Evolutionary conservation across 2,888 invertebrate genomes (phyloP).

Genomic region (Nowickia ferox): DNA sequence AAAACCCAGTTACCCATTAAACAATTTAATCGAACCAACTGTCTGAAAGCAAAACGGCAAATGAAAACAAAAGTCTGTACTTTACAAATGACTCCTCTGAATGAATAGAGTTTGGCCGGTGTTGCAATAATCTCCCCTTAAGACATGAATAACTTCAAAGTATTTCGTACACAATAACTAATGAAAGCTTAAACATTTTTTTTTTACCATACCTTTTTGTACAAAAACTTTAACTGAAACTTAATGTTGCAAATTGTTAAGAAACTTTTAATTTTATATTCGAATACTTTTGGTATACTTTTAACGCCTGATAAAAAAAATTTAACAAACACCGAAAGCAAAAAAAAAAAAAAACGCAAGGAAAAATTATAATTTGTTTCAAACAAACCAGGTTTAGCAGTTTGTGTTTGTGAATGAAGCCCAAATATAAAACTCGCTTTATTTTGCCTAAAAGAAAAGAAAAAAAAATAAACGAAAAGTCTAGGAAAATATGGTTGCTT

Average conservation of each 20-base stretch:
- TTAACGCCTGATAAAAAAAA: conserved; percentile 63
- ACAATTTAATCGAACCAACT: conserved; percentile 14
- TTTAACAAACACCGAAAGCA: conserved; percentile 17
- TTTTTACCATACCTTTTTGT: not conserved
- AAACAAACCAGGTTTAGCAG: conserved; percentile 23
- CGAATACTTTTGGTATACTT: conserved; percentile 46
- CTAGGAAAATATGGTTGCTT: conserved; percentile 35
- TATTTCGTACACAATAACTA: conserved; percentile 6
- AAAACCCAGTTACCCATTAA: conserved; percentile 65
- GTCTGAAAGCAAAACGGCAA: conserved; percentile 3
- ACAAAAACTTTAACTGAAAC: conserved; percentile 16
- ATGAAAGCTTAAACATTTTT: conserved; percentile 18
- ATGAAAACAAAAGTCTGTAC: conserved; percentile 50
- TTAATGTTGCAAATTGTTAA: conserved; percentile 54
- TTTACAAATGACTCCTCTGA: conserved; percentile 50
- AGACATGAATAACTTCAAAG: conserved; percentile 48
- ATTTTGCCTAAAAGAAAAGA: not conserved
- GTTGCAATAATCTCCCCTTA: conserved; percentile 62
- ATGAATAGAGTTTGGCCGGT: conserved; percentile 14
- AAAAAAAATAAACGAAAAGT: not conserved
- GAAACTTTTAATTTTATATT: conserved; percentile 40
- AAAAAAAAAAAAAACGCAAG: not conserved
- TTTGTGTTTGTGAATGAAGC: conserved; percentile 2
- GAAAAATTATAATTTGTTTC: conserved; percentile 46
- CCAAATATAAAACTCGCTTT: conserved; percentile 15